These are phyloP conservation scores for Craseonycteris thonglongyai DNA, from an alignment of 2,113 vertebrate genomes.

Conservation along the genomic window DNA sequence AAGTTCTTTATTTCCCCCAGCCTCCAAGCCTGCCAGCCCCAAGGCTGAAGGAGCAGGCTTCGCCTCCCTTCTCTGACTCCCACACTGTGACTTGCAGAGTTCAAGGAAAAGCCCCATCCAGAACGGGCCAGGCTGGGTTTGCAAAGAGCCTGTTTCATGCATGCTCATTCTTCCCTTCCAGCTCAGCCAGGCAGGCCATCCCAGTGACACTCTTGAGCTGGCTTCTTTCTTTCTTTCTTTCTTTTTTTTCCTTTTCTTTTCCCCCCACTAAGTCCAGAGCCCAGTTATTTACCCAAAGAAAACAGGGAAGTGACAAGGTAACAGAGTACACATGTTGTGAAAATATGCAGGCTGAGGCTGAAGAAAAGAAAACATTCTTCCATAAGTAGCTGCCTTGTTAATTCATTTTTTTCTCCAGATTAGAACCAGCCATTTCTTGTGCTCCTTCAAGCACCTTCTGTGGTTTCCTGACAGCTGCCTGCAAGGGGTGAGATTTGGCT, in stretches of 20 bases:
- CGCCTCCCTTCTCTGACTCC: conserved; percentile 36
- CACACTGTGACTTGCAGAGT: conserved; percentile 62
- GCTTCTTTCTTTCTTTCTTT: not conserved
- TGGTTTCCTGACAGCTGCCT: conserved; percentile 85
- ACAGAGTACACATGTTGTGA: conserved; percentile 82
- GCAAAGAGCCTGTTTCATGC: conserved; percentile 41
- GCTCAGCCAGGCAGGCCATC: conserved; percentile 57
- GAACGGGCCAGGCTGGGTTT: conserved; percentile 46
- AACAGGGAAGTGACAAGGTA: conserved; percentile 82
- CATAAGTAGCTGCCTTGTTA: conserved; percentile 87
- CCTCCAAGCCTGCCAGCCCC: not conserved
- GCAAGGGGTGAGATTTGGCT: conserved; percentile 77
- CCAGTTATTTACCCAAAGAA: conserved; percentile 83
- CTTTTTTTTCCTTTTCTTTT: conserved; percentile 66
- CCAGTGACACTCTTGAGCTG: conserved; percentile 69
- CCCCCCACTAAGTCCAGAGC: conserved; percentile 73
- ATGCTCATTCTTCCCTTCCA: not conserved
- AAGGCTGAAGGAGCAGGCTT: not conserved
- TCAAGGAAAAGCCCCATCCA: conserved; percentile 70
- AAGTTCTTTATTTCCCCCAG: conserved; percentile 43
- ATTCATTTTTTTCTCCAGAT: conserved; percentile 77
- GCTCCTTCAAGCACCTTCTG: conserved; percentile 82
- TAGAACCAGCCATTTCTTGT: conserved; percentile 83
- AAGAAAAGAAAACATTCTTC: conserved; percentile 85
- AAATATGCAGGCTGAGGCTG: conserved; percentile 81